Base-by-base conservation (phyloP, 30 jellyfish, hydroid and myxozoan species). In the Chrysaora quinquecirrha region DNA sequence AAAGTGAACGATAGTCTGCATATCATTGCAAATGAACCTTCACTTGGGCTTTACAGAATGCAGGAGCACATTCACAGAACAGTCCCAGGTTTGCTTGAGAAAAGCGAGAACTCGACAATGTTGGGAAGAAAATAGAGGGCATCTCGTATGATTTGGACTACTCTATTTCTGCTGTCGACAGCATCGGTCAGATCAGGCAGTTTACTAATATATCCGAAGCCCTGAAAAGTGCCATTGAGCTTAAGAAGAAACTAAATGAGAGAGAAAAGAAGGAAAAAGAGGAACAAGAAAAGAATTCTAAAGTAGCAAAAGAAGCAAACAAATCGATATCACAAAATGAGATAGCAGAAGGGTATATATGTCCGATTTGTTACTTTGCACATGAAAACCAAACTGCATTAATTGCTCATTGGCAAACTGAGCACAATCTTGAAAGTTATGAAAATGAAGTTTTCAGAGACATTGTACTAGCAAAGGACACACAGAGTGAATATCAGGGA, bases 301-400 rank as follows among this genome's bases (percentile, higher is more conserved):
- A 75, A 52, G 69, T 76, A 0, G 99, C 99, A 33, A 63, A 72
- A 25, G 60, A 33, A 50, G 97, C 97, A 38, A 95, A 95, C 76
- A 73, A 64, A 47, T 95, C 99, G 0, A 76, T 95, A 21, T 95
- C 99, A 18, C 97, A 88, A 48, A 95, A 95, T 78, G 89, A 52
- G 52, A 95, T 95, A 1, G 99, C 97, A 7, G 99, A 95, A 67
- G 99, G 99, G n/a, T 95, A 83, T 60, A 95, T 95, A 14, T 95
- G 99, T 48, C 99, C 99, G 14, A 82, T 95, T 49, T 95, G 99
- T 73, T 88, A 95, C 58, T 83, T 49, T 85, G 99, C 97, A 14
- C 97, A 82, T 61, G 89, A 62, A 58, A 87, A 72, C 48, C 99
- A 95, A 75, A 96, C 82, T 56, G 97, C 79, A 1, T 60, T 95